phyloP scores from a whole-genome alignment of 2,888 invertebrate genomes.

The Zeuzera pyrina region DNA sequence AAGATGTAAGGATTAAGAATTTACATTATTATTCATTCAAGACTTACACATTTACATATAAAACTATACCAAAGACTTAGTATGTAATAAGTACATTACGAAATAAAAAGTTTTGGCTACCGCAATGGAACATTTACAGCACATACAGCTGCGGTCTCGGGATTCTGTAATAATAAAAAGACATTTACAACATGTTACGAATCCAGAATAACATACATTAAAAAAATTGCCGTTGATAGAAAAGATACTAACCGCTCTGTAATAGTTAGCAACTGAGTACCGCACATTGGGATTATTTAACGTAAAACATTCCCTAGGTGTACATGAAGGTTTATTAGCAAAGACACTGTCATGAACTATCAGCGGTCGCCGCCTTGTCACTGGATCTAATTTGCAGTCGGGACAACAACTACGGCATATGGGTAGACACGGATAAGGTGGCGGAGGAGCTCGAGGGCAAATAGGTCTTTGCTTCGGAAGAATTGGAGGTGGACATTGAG shows the following conservation, averaged over 20 bases:
- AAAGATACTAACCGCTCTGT: constrained; percentile 32
- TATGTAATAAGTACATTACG: not conserved
- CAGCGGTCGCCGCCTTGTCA: constrained; percentile 70
- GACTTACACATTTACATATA: too few relatives aligned
- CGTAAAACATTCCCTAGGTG: constrained; percentile 35
- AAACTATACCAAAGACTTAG: too few relatives aligned
- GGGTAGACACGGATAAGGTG: constrained; percentile 62
- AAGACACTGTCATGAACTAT: constrained; percentile 71
- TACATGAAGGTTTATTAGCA: constrained; percentile 39
- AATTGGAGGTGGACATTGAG: constrained; percentile 69
- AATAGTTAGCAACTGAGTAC: constrained; percentile 43
- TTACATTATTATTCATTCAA: too few relatives aligned
- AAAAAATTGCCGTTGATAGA: not conserved
- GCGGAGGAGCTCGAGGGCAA: constrained; percentile 56
- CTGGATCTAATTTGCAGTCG: constrained; percentile 60
- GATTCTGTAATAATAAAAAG: constrained; percentile 31
- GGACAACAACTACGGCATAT: constrained; percentile 58
- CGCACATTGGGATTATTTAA: constrained; percentile 40
- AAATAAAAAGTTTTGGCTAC: constrained; percentile 16
- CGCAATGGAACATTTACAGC: constrained; percentile 37
- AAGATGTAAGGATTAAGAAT: too few relatives aligned
- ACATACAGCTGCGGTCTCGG: constrained; percentile 34
- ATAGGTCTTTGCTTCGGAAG: constrained; percentile 60
- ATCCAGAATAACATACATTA: constrained; percentile 1
- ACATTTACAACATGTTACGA: not conserved